Percentiles rank a stretch among this genome's conserved stretches.
phyloP scores from a whole-genome alignment of 2,888 invertebrate genomes.

The Aphidius colemani region DNA sequence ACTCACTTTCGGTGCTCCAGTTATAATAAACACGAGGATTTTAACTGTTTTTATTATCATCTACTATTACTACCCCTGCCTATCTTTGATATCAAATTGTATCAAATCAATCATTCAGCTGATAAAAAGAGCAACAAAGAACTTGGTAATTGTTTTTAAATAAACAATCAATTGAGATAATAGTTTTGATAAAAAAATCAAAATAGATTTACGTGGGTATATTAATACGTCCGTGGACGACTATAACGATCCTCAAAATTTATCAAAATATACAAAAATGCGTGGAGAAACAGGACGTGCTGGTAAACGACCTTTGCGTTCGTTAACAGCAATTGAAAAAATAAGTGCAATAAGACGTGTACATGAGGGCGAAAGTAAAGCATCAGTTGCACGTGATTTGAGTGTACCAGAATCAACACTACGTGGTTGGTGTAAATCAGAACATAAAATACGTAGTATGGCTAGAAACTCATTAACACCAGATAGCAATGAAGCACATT shows the following conservation, averaged over 20 bases:
- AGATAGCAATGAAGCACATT: slow-evolving; percentile 62
- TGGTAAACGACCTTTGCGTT: slow-evolving; percentile 77
- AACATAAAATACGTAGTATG: slow-evolving; percentile 75
- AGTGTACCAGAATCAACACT: slow-evolving; percentile 86
- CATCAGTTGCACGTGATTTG: slow-evolving; percentile 83
- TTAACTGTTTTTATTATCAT: neutral
- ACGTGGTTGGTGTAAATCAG: slow-evolving; percentile 87
- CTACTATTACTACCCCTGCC: neutral
- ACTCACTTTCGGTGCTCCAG: slow-evolving; percentile 14
- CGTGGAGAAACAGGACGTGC: slow-evolving; percentile 65
- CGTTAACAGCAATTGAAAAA: slow-evolving; percentile 78
- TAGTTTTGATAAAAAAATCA: neutral
- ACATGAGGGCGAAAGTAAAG: slow-evolving; percentile 84
- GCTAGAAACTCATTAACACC: slow-evolving; percentile 72
- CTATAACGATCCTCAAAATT: slow-evolving; percentile 32
- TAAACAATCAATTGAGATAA: too few species aligned
- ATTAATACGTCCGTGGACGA: slow-evolving; percentile 41
- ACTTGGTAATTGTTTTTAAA: too few species aligned
- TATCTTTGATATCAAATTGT: too few species aligned
- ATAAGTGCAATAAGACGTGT: slow-evolving; percentile 81
- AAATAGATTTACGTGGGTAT: slow-evolving; percentile 33
- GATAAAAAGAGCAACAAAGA: too few species aligned
- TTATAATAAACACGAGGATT: slow-evolving; percentile 1
- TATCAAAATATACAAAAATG: slow-evolving; percentile 57
- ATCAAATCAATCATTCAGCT: too few species aligned